Conservation (phyloP, 2,888 invertebrate species). For the Lydus trimaculatus region DNA sequence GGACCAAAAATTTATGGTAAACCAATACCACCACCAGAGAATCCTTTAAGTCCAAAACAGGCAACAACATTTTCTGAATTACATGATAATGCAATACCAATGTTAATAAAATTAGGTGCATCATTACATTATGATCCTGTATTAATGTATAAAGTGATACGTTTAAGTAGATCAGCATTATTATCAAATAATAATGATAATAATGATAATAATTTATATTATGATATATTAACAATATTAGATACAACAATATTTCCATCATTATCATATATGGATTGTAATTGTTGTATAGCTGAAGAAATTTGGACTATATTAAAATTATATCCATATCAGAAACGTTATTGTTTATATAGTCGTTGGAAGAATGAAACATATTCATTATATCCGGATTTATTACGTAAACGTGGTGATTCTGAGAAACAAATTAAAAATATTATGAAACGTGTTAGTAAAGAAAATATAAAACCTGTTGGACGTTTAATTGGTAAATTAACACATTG, state of each 20-base stretch:
- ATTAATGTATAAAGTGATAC: slow-evolving; percentile 85
- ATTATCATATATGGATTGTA: slow-evolving; percentile 89
- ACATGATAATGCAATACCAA: slow-evolving; percentile 80
- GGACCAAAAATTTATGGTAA: slow-evolving; percentile 74
- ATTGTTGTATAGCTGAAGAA: slow-evolving; percentile 96
- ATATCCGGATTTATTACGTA: slow-evolving; percentile 84
- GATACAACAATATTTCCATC: slow-evolving; percentile 92
- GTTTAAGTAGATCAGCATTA: slow-evolving; percentile 61
- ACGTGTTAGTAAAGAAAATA: slow-evolving; percentile 96
- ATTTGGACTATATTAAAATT: slow-evolving; percentile 89
- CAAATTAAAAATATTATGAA: slow-evolving; percentile 97
- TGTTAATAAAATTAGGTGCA: slow-evolving; percentile 86
- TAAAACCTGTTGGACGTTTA: slow-evolving; percentile 93
- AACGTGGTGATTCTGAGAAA: slow-evolving; percentile 87
- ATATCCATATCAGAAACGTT: slow-evolving; percentile 86
- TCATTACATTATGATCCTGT: slow-evolving; percentile 87
- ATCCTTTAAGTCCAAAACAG: slow-evolving; percentile 69
- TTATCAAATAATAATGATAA: slow-evolving; percentile 51
- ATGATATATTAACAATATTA: slow-evolving; percentile 83
- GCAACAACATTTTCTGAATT: slow-evolving; percentile 78
- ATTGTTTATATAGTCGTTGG: slow-evolving; percentile 93
- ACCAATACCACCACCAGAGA: slow-evolving; percentile 62
- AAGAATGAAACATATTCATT: slow-evolving; percentile 87
- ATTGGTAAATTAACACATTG: slow-evolving; percentile 98
- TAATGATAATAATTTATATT: slow-evolving; percentile 71